Percentiles rank a stretch among this genome's conserved stretches.
Evolutionary conservation across 2,113 vertebrate genomes (phyloP).

Genomic region (Morone saxatilis): DNA sequence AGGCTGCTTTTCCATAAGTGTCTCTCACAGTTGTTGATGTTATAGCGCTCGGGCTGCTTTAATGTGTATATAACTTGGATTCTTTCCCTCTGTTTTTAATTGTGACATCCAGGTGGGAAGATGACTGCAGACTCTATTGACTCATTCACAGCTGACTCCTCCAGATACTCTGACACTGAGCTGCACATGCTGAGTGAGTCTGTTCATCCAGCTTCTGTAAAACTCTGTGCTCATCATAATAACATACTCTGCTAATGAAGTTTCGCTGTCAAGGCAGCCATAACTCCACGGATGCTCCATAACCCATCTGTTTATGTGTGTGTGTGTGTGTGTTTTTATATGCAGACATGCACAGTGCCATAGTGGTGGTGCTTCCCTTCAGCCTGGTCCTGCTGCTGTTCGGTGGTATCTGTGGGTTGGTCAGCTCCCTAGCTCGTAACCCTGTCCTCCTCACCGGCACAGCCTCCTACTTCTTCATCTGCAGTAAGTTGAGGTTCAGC

Average conservation of each 20-base stretch:
- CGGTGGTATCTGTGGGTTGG: slow-evolving; percentile 83
- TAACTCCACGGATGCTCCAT: slow-evolving; percentile 21
- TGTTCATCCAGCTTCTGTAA: neutral
- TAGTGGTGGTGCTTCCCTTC: slow-evolving; percentile 83
- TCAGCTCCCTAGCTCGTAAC: slow-evolving; percentile 83
- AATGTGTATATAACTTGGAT: neutral
- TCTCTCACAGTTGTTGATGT: neutral
- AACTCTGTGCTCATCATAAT: neutral
- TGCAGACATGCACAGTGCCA: slow-evolving; percentile 81
- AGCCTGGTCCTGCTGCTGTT: slow-evolving; percentile 84
- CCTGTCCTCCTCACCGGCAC: slow-evolving; percentile 77
- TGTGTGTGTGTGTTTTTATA: neutral
- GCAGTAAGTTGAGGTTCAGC: slow-evolving; percentile 78
- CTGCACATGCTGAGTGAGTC: slow-evolving; percentile 81
- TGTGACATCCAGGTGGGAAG: slow-evolving; percentile 54
- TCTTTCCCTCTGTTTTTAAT: neutral
- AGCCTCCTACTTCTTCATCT: slow-evolving; percentile 82
- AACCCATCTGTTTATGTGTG: slow-evolving; percentile 21
- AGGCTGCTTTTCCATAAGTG: neutral
- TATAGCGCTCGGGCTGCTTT: neutral
- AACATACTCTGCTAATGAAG: slow-evolving; percentile 10
- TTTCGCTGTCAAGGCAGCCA: slow-evolving; percentile 8
- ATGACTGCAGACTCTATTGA: slow-evolving; percentile 35
- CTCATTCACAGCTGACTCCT: slow-evolving; percentile 61
- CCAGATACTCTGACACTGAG: slow-evolving; percentile 75